Evolutionary conservation across 92 coral and sea anemone species (phyloP).

Genomic region (Siderastrea siderea): DNA sequence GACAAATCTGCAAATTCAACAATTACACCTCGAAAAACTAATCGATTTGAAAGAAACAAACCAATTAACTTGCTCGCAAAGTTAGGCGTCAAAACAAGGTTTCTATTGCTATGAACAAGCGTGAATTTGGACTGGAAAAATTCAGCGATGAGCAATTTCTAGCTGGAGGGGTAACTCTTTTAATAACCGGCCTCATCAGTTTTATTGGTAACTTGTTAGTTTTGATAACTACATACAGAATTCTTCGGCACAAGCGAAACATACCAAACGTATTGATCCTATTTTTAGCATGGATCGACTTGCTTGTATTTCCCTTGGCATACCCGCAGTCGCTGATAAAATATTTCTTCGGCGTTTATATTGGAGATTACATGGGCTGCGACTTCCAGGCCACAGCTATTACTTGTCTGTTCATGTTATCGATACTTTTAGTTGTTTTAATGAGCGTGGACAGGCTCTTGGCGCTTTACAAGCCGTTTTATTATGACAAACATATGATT

Average conservation of each 20-base stretch:
- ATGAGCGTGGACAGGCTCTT: conserved; percentile 94
- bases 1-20: not conserved
- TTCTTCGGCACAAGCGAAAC: conserved; percentile 88
- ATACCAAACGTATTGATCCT: conserved; percentile 90
- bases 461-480: conserved; percentile 90
- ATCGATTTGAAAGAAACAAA: not conserved
- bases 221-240: conserved; percentile 79
- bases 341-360: conserved; percentile 82
- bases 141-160: conserved; percentile 88
- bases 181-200: conserved; percentile 79
- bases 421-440: conserved; percentile 80
- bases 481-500: conserved; percentile 79
- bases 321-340: conserved; percentile 92
- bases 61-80: not conserved
- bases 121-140: conserved; percentile 85
- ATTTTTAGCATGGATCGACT: conserved; percentile 87
- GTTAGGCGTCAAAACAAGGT: not conserved
- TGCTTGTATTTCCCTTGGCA: conserved; percentile 81
- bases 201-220: conserved; percentile 84
- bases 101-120: conserved; percentile 71
- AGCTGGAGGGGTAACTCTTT: conserved; percentile 87
- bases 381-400: conserved; percentile 90
- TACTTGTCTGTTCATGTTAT: conserved; percentile 75
- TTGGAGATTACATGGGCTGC: conserved; percentile 88
- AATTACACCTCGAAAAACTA: not conserved